phyloP scores from a whole-genome alignment of 2,888 invertebrate genomes.

The Cylloceria caligata region DNA sequence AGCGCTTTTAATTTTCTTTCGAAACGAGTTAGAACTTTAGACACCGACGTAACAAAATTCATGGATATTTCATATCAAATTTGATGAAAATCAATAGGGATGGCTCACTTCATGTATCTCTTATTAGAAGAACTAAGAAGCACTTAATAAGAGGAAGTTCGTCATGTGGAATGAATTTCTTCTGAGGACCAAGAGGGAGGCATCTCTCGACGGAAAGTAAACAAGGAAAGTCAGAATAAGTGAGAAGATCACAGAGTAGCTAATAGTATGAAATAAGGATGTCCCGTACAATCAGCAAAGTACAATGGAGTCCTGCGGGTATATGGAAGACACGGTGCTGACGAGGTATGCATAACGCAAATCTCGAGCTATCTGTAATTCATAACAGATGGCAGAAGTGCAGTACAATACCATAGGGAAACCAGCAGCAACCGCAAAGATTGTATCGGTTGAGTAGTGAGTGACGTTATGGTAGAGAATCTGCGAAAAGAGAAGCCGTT shows the following conservation, averaged over 20 bases:
- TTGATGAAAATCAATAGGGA: too few species aligned
- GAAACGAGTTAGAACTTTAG: too few species aligned
- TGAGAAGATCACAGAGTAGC: background rate
- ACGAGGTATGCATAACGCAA: slow-evolving; percentile 6
- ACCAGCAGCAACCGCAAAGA: slow-evolving; percentile 41
- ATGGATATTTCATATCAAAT: too few species aligned
- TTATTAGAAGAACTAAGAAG: background rate
- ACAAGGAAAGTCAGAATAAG: slow-evolving; percentile 1
- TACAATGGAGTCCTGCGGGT: slow-evolving; percentile 20
- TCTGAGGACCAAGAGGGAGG: background rate
- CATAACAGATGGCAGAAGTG: slow-evolving; percentile 6
- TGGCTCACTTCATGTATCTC: background rate
- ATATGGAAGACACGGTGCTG: background rate
- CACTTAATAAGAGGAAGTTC: background rate
- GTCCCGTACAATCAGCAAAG: background rate
- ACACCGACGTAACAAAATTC: too few species aligned
- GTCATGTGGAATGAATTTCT: background rate
- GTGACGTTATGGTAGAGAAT: slow-evolving; percentile 5
- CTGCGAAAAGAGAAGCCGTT: background rate
- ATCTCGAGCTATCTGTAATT: slow-evolving; percentile 3
- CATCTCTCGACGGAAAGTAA: background rate
- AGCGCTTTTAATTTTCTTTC: too few species aligned
- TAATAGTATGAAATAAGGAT: slow-evolving; percentile 4
- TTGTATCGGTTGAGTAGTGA: slow-evolving; percentile 35
- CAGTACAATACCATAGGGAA: background rate